These are phyloP conservation scores for Ficedula albicollis DNA, from an alignment of 2,797 vertebrate genomes.

Conservation along the genomic window DNA sequence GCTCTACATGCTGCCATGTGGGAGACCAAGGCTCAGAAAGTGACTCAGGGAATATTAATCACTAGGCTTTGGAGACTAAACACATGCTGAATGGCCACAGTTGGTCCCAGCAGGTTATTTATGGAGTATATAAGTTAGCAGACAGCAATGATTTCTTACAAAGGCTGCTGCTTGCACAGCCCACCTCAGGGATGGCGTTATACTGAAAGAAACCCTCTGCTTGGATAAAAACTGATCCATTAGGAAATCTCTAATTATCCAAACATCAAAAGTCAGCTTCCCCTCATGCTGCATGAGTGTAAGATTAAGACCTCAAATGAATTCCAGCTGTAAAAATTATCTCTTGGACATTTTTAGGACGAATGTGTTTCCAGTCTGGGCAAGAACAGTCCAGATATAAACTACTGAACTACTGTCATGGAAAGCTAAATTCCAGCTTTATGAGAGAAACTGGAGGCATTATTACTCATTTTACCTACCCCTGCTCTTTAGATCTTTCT, in stretches of 20 bases:
- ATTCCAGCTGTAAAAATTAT: not conserved
- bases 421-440: not conserved
- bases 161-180: not conserved
- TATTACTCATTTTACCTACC: not conserved
- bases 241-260: constrained; percentile 9
- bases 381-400: not conserved
- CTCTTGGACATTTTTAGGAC: not conserved
- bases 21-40: constrained; percentile 55
- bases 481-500: not conserved
- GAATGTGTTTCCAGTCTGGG: not conserved
- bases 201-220: not conserved
- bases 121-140: not conserved
- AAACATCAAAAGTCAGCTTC: constrained; percentile 1
- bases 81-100: constrained; percentile 23
- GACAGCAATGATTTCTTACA: not conserved
- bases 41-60: constrained; percentile 58
- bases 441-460: not conserved
- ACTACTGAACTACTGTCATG: not conserved
- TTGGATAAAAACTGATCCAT: not conserved
- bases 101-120: constrained; percentile 39
- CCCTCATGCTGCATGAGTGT: not conserved
- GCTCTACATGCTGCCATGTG: constrained; percentile 30
- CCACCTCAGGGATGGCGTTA: not conserved
- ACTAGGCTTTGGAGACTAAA: constrained; percentile 4
- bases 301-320: not conserved